Conservation (phyloP, 1,140 invertebrate genomes). For the Aphis gossypii region DNA sequence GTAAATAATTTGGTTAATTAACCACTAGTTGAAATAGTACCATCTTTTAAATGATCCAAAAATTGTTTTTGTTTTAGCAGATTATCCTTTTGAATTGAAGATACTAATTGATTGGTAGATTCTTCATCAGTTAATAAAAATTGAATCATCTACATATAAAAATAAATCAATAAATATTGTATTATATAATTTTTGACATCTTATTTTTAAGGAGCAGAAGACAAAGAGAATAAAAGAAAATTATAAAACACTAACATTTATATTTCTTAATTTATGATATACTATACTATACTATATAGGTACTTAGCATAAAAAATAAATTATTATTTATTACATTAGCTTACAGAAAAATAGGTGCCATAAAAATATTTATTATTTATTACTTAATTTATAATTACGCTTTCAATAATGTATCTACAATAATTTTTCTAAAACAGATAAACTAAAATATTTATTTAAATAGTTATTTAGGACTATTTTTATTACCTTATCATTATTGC, state of each 20-base stretch:
- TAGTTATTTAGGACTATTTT: not conserved
- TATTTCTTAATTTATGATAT: not conserved
- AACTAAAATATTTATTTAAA: not conserved
- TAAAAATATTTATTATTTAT: not conserved
- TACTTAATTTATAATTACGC: too few relatives aligned
- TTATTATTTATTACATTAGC: not conserved
- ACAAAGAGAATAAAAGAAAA: not conserved
- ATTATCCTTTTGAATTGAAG: slow-evolving; percentile 27
- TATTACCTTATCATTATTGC: slow-evolving; percentile 40
- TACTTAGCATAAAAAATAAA: not conserved
- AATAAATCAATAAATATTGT: not conserved
- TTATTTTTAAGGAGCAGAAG: not conserved
- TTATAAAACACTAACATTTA: not conserved
- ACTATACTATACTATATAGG: not conserved
- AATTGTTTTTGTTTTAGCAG: slow-evolving; percentile 16
- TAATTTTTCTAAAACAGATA: not conserved
- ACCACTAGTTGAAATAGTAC: not conserved
- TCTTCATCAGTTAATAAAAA: slow-evolving; percentile 38
- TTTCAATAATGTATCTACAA: not conserved
- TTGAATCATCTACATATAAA: slow-evolving; percentile 40
- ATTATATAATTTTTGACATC: not conserved
- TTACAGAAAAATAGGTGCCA: not conserved
- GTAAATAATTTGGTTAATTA: not conserved
- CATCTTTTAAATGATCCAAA: slow-evolving; percentile 37
- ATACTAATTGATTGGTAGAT: slow-evolving; percentile 29